phyloP scores from a whole-genome alignment of 2,888 invertebrate genomes.

The Lepas anatifera region DNA sequence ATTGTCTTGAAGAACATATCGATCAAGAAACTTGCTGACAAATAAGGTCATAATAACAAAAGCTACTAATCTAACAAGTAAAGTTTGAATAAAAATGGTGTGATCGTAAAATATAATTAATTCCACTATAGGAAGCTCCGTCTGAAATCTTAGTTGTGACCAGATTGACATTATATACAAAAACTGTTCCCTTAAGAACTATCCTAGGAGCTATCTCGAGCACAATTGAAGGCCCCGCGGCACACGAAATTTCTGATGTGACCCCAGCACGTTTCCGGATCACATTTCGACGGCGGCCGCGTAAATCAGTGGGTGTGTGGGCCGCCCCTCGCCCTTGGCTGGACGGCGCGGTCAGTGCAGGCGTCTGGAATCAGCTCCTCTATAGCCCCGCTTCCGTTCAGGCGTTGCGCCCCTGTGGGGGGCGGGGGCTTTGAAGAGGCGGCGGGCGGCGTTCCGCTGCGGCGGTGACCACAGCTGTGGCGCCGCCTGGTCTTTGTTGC shows the following conservation, averaged over 20 bases:
- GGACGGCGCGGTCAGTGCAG: neutral
- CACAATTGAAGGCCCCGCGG: too few species aligned
- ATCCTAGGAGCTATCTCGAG: too few species aligned
- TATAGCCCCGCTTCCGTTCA: neutral
- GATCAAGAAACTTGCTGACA: slow-evolving; percentile 13
- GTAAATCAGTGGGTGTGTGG: neutral
- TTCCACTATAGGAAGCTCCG: slow-evolving; percentile 28
- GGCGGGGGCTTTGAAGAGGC: neutral
- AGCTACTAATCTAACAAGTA: slow-evolving; percentile 27
- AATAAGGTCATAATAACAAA: slow-evolving; percentile 24
- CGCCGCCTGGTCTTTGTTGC: neutral
- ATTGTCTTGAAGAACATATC: slow-evolving; percentile 25
- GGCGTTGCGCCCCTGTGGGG: neutral
- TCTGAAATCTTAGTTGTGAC: slow-evolving; percentile 28
- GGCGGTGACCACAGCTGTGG: neutral
- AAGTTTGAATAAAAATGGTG: slow-evolving; percentile 27
- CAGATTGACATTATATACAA: slow-evolving; percentile 26
- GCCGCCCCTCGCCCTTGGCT: neutral
- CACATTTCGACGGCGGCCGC: neutral
- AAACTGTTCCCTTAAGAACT: too few species aligned
- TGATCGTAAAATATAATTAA: slow-evolving; percentile 30
- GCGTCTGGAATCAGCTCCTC: neutral
- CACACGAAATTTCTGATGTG: too few species aligned
- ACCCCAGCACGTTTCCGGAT: neutral
- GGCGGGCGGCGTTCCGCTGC: neutral